Base-by-base conservation (phyloP, 2,797 vertebrate species). In the Brachymystax lenok region DNA sequence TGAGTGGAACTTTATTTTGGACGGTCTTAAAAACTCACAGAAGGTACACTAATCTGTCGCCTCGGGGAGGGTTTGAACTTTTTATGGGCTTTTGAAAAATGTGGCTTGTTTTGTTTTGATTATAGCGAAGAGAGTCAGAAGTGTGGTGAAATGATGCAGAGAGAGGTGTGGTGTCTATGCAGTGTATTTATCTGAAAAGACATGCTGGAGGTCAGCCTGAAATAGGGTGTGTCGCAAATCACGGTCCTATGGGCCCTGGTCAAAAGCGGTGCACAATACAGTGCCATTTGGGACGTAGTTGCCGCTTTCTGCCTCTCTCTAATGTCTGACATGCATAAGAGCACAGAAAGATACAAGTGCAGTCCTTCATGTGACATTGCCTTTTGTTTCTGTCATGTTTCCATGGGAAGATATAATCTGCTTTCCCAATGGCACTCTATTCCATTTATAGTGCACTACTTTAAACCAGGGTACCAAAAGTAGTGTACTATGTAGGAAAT, bases 1-100 rank as follows among this genome's bases (percentile, higher is more conserved):
- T 83, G 78, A 86, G 88, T 82, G 69, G 87, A 86, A 52, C 80
- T 86, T 89, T 85, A 83, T 90, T 89, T 89, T 88, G 84, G 83
- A 90, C 74, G 75, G 82, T 81, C 82, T 77, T 76, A 81, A 81
- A 6, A 46, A 85, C 80, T 85, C 82, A 77, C 83, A 87, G 84
- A 88, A 87, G 74, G 79, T 73, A 84, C 77, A 82, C 80, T 77
- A 82, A 82, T 79, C 77, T 77, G 46, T 78, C 4, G 81, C 84
- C 40, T 74, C 80, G 74, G 84, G 75, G 69, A 64, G 4, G 51
- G 63, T 73, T 51, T 30, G 69, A 82, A 67, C 4, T 16, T 33
- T 67, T 67, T 12, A 33, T 28, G 24, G 63, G 66, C 14, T 67
- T 66, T 66, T 66, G 64, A 66, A 66, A 28, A 66, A 59, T 66